phyloP scores from a whole-genome alignment of 2,888 invertebrate species.

The Rosalia funebris region DNA sequence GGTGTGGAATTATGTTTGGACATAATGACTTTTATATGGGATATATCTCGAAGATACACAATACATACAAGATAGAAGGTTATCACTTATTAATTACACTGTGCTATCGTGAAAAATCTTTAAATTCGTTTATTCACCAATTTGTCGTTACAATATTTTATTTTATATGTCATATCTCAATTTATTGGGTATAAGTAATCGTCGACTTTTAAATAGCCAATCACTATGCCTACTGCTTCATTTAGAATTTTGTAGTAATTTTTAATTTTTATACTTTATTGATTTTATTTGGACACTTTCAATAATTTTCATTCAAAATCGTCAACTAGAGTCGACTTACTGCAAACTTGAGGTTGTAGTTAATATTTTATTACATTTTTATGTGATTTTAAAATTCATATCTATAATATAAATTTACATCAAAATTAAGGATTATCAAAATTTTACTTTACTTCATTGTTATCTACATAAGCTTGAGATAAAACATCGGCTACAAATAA shows the following conservation, averaged over 20 bases:
- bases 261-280: constrained; percentile 28
- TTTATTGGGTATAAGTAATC: constrained; percentile 28
- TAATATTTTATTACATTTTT: constrained; percentile 31
- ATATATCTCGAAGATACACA: no score
- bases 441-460: background rate
- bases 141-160: constrained; percentile 33
- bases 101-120: no score
- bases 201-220: constrained; percentile 28
- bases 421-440: constrained; percentile 34
- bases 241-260: constrained; percentile 21
- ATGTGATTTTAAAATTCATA: constrained; percentile 24
- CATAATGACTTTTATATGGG: no score
- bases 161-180: constrained; percentile 31
- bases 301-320: constrained; percentile 20
- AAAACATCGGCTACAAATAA: constrained; percentile 7
- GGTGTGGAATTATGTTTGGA: no score
- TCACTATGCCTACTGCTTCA: constrained; percentile 28
- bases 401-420: constrained; percentile 18
- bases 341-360: no score
- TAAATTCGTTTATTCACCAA: constrained; percentile 33
- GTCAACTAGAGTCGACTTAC: no score
- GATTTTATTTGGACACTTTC: constrained; percentile 30
- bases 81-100: no score
- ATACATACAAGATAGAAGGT: no score
- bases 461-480: constrained; percentile 21